Evolutionary conservation across 2,113 vertebrate species (phyloP).

Genomic region (Diadophis punctatus): DNA sequence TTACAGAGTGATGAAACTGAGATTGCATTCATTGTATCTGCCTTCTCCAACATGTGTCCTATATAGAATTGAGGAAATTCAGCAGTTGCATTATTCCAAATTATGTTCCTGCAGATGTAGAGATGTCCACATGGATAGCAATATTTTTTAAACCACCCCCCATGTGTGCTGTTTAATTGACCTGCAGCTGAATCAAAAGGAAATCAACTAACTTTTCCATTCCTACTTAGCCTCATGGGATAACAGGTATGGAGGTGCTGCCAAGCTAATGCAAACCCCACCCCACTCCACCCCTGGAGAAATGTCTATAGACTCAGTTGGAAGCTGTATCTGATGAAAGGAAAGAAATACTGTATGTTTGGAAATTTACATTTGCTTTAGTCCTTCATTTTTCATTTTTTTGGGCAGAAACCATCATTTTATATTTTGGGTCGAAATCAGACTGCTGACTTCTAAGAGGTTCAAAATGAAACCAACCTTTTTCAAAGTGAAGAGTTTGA

Average conservation of each 20-base stretch:
- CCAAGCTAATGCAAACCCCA: background rate
- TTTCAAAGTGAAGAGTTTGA: background rate
- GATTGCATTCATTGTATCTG: background rate
- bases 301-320: background rate
- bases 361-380: background rate
- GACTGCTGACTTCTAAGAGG: background rate
- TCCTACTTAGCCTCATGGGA: background rate
- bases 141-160: background rate
- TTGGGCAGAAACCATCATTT: background rate
- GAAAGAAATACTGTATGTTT: background rate
- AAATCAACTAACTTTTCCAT: background rate
- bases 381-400: background rate
- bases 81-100: background rate
- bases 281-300: background rate
- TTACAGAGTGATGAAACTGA: background rate
- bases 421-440: background rate
- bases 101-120: background rate
- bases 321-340: background rate
- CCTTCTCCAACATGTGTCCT: background rate
- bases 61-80: background rate
- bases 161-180: background rate
- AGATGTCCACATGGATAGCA: background rate
- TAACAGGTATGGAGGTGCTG: background rate
- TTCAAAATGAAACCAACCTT: background rate
- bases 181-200: background rate